Base-by-base conservation (phyloP, 2,888 invertebrate species). In the Rotaria sp. region DNA sequence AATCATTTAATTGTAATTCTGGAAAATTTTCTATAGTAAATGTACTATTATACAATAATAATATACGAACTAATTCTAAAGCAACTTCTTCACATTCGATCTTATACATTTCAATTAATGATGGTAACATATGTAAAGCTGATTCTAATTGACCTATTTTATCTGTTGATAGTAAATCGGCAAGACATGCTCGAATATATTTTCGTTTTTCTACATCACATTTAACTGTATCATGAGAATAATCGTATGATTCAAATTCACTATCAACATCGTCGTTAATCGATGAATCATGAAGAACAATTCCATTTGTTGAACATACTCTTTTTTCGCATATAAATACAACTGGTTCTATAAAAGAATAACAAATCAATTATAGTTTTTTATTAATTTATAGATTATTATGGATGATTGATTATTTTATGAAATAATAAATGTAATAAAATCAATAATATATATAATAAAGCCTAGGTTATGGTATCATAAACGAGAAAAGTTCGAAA, bases 191-290 rank as follows among this genome's bases (percentile, higher is more conserved):
- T 18, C 67, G 67, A 67, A 67, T 67, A 67, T 67, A 67, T 35
- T 4, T 38, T 35, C 38, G 67, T 5, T 67, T 67, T 30, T 35
- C 15, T 67, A 67, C 35, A 18, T 35, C 67, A 35, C 38, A 38
- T 67, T 35, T 35, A 1, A 21, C 8, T 8, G 21, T 67, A 21
- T 67, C 67, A 21, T 67, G 67, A 21, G 35, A 35, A 35, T 38
- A 67, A 67, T 67, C 67, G 21, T 67, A 67, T 21, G 67, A 35
- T 67, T 67, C 67, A 67, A 67, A 67, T 35, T 67, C 67, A 67
- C 24, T 24, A 52, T 52, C 67, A 35, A 38, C 67, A 5, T 35
- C 67, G 15, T 67, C 67, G 21, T 67, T 38, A 21, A 7, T 35
- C 18, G 67, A 67, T 35, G 30, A 15, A 21, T 67, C 67, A 21